A percentile compares a stretch with the other conserved stretches of the same genome.
Conservation (phyloP, 2,888 invertebrate species). For the Cataglyphis altisquamis region DNA sequence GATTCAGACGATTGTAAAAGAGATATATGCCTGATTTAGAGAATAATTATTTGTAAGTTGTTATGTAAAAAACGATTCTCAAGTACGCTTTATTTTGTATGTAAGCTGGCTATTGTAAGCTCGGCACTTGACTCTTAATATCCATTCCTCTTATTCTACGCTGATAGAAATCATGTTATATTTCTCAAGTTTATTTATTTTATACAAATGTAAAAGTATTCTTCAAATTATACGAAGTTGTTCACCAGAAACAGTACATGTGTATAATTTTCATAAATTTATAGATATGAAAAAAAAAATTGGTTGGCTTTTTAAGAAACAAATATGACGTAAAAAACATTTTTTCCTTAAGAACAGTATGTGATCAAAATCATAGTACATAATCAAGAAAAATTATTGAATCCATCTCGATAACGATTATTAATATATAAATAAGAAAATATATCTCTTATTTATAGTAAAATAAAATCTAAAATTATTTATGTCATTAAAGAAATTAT, state of each 20-base stretch:
- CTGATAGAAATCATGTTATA: constrained; percentile 40
- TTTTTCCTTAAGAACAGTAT: not conserved
- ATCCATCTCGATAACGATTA: not conserved
- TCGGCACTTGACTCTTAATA: constrained; percentile 70
- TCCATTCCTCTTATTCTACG: constrained; percentile 57
- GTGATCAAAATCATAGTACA: not conserved
- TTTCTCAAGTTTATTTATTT: constrained; percentile 53
- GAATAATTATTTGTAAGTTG: not conserved
- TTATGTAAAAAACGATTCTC: constrained; percentile 40
- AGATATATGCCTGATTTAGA: constrained; percentile 23
- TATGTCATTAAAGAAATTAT: not conserved
- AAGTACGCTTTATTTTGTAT: constrained; percentile 36
- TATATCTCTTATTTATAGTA: not conserved
- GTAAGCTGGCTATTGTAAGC: constrained; percentile 78
- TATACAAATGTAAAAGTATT: constrained; percentile 17
- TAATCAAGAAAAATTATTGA: not conserved
- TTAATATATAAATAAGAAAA: not conserved
- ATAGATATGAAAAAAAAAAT: not conserved
- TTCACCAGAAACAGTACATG: constrained; percentile 17
- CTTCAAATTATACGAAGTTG: not conserved
- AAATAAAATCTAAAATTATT: not conserved
- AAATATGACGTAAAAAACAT: not conserved
- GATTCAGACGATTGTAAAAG: constrained; percentile 7
- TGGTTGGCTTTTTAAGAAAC: not conserved
- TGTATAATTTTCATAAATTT: not conserved